These are phyloP conservation scores for Lampropteryx suffumata DNA, from an alignment of 2,888 invertebrate genomes.

Conservation along the genomic window DNA sequence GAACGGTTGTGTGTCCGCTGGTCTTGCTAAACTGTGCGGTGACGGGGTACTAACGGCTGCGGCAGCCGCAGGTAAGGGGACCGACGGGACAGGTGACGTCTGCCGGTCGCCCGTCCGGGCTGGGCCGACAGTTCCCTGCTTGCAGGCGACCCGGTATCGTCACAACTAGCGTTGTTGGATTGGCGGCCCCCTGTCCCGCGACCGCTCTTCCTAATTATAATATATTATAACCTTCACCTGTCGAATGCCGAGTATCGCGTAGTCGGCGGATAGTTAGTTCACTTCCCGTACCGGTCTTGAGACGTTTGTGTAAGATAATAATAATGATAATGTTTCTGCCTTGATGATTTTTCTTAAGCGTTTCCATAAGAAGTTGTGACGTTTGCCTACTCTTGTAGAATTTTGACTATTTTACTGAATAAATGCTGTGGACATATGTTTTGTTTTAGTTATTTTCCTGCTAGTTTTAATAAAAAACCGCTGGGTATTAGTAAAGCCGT, in stretches of 20 bases:
- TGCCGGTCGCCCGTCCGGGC: constrained; percentile 50
- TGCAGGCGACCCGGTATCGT: constrained; percentile 67
- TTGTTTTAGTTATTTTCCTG: constrained; percentile 26
- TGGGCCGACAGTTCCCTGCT: constrained; percentile 85
- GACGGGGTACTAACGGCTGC: constrained; percentile 45
- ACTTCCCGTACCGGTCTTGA: constrained; percentile 48
- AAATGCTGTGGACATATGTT: constrained; percentile 72
- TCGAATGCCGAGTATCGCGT: constrained; percentile 18
- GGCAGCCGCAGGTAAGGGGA: constrained; percentile 39
- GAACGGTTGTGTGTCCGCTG: constrained; percentile 33
- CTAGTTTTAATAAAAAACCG: constrained; percentile 30
- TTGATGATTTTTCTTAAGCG: constrained; percentile 74
- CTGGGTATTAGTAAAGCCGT: constrained; percentile 65
- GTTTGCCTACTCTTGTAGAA: constrained; percentile 82
- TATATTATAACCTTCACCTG: too few species aligned
- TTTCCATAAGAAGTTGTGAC: constrained; percentile 80
- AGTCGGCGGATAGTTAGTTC: constrained; percentile 37
- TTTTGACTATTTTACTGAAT: constrained; percentile 81
- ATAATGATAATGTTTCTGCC: constrained; percentile 70
- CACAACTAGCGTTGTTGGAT: constrained; percentile 82
- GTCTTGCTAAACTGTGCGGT: constrained; percentile 51
- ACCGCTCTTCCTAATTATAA: constrained; percentile 32
- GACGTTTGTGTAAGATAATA: constrained; percentile 65
- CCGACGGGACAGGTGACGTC: constrained; percentile 55
- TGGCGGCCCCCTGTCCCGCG: constrained; percentile 79